Conservation (phyloP, 2,113 vertebrate species). For the Scortum barcoo region DNA sequence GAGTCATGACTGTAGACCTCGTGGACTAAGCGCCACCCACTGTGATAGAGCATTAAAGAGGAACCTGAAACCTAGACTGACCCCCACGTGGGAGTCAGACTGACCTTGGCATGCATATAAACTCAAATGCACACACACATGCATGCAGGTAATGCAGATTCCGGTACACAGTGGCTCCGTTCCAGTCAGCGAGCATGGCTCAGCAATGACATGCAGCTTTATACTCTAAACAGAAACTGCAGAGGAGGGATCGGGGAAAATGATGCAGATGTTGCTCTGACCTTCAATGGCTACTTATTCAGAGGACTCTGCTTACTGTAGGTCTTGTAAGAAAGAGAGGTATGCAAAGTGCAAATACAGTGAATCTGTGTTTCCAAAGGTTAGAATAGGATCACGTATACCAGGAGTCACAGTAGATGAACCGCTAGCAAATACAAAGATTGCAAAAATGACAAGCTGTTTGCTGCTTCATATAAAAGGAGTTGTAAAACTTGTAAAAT, state of each 20-base stretch:
- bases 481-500: background rate
- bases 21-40: constrained; percentile 2
- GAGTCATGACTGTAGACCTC: constrained; percentile 33
- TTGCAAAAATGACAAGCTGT: background rate
- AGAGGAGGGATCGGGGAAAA: constrained; percentile 12
- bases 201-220: constrained; percentile 20
- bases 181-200: constrained; percentile 48
- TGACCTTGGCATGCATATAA: constrained; percentile 48
- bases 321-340: background rate
- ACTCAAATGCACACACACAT: constrained; percentile 4
- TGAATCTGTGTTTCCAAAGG: constrained; percentile 10
- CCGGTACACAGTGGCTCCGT: constrained; percentile 1
- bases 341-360: background rate
- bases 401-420: background rate
- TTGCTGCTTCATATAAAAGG: background rate
- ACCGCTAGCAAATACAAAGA: background rate
- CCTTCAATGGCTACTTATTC: constrained; percentile 25
- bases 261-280: constrained; percentile 31
- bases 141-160: constrained; percentile 1
- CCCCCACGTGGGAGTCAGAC: constrained; percentile 3
- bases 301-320: constrained; percentile 6
- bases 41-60: constrained; percentile 18
- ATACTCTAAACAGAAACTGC: background rate
- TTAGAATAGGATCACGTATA: background rate
- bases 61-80: constrained; percentile 5